Evolutionary conservation across 2,888 invertebrate genomes (phyloP).

Genomic region (Ormyrus rosae): DNA sequence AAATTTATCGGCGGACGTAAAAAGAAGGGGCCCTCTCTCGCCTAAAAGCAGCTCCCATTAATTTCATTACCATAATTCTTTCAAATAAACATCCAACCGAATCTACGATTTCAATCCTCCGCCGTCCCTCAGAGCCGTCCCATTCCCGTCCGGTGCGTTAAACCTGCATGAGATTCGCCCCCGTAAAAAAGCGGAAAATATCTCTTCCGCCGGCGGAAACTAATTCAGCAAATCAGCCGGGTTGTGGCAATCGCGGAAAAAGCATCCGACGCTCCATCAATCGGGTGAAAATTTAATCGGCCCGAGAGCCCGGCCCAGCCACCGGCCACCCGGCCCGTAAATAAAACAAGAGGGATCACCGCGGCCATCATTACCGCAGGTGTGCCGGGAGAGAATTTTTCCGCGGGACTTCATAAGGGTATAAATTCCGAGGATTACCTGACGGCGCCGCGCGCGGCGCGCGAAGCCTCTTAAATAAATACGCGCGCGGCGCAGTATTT

Average conservation of each 20-base stretch:
- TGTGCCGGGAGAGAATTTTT: slow-evolving; percentile 5
- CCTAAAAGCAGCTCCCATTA: no score
- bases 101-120: no score
- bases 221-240: slow-evolving; percentile 24
- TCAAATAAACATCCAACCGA: no score
- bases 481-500: slow-evolving; percentile 33
- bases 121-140: no score
- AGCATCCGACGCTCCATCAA: slow-evolving; percentile 43
- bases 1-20: no score
- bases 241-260: slow-evolving; percentile 31
- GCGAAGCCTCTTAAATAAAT: slow-evolving; percentile 50
- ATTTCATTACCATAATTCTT: no score
- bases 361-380: slow-evolving; percentile 49
- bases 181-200: no score
- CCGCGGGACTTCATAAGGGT: slow-evolving; percentile 50
- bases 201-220: background rate
- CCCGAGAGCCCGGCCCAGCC: no score
- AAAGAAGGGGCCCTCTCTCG: no score
- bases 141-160: no score
- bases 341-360: slow-evolving; percentile 55
- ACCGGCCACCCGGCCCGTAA: slow-evolving; percentile 18
- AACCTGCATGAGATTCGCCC: no score
- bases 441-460: background rate
- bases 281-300: slow-evolving; percentile 4
- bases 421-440: slow-evolving; percentile 53